Conservation (phyloP, 2,113 vertebrate genomes). For the Rhinopomastus cyanomelas region DNA sequence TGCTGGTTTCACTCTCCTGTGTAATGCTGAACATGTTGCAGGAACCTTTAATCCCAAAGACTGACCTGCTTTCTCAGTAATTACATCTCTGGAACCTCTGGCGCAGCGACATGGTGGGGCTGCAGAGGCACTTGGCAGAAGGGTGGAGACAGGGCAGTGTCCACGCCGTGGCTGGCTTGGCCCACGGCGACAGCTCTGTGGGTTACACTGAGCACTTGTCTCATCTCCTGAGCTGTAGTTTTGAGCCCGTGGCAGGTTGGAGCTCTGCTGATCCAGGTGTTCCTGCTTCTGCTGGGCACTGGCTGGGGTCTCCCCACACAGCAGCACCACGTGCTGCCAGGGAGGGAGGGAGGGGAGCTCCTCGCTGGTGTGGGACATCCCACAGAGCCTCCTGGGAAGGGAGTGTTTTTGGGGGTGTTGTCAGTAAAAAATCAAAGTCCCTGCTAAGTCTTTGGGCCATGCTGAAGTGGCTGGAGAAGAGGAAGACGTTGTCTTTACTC, state of each 20-base stretch:
- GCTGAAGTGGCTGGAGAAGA: neutral
- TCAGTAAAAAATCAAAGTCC: neutral
- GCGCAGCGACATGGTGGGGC: rapidly evolving
- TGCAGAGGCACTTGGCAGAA: neutral
- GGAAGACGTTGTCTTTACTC: neutral
- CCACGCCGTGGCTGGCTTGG: rapidly evolving
- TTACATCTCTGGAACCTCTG: neutral
- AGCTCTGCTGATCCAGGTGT: neutral
- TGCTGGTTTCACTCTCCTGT: neutral
- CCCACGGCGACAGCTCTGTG: neutral
- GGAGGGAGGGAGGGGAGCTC: neutral
- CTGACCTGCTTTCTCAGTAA: slow-evolving; percentile 41
- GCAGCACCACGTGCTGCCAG: neutral
- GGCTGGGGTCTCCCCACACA: neutral
- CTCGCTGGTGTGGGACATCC: rapidly evolving
- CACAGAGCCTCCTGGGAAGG: neutral
- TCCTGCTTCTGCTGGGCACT: neutral
- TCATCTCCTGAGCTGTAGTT: neutral
- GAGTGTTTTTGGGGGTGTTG: rapidly evolving
- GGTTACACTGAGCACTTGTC: neutral
- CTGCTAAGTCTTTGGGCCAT: neutral
- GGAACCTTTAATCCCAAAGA: slow-evolving; percentile 34
- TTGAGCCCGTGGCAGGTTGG: neutral
- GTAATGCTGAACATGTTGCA: slow-evolving; percentile 2
- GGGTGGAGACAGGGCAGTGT: neutral